These are phyloP conservation scores for Temnopleurus reevesii DNA, from an alignment of 53 echinoderm and acorn worm genomes.

Conservation along the genomic window DNA sequence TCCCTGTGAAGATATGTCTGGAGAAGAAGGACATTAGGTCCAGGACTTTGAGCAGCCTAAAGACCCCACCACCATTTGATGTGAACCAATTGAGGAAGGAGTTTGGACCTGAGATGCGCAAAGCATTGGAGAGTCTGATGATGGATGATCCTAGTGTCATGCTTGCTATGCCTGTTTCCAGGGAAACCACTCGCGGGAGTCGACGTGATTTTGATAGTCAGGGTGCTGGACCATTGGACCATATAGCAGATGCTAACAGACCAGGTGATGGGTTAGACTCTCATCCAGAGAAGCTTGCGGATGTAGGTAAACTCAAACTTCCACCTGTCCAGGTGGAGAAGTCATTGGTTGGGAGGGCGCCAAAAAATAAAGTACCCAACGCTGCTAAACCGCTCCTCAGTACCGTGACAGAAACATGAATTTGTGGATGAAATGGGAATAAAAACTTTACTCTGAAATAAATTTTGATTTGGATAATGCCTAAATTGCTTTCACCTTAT, in stretches of 20 bases:
- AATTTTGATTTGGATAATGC: too few species aligned
- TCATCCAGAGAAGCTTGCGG: neutral
- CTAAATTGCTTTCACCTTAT: too few species aligned
- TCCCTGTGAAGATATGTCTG: constrained; percentile 43
- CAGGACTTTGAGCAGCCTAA: neutral
- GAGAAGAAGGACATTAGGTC: neutral
- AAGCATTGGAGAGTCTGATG: constrained; percentile 69
- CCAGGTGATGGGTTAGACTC: neutral
- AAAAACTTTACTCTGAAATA: neutral
- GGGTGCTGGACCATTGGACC: neutral
- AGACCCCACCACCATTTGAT: constrained; percentile 68
- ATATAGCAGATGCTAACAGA: constrained; percentile 10
- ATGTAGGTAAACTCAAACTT: constrained; percentile 15
- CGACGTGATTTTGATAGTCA: neutral
- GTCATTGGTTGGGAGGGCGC: constrained; percentile 37
- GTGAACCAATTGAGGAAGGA: constrained; percentile 72
- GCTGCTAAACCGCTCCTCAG: constrained; percentile 40
- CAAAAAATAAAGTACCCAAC: constrained; percentile 9
- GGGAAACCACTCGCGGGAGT: constrained; percentile 45
- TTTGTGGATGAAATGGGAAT: too few species aligned
- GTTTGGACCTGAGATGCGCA: constrained; percentile 71
- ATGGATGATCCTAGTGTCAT: constrained; percentile 62
- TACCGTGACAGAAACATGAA: constrained; percentile 46
- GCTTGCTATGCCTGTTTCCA: constrained; percentile 38
- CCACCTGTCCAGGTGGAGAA: constrained; percentile 52